Evolutionary conservation across 2,888 invertebrate species (phyloP).

Genomic region (Coenonympha glycerion): DNA sequence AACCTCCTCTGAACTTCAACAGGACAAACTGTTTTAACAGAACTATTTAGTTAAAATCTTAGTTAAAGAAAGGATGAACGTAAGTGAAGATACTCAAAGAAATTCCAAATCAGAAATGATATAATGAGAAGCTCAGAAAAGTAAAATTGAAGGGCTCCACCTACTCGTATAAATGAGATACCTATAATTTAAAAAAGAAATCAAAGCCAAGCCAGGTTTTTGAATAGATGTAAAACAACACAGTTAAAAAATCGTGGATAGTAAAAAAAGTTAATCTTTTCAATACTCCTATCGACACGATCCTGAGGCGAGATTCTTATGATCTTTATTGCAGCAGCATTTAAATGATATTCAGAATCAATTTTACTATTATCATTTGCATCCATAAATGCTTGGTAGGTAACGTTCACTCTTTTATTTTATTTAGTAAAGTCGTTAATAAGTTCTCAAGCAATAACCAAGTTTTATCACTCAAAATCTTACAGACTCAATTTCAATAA

Average conservation of each 20-base stretch:
- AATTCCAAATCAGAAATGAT: no score
- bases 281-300: constrained; percentile 38
- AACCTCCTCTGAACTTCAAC: no score
- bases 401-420: no score
- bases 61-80: no score
- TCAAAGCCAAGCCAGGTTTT: not conserved
- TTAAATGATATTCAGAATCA: not conserved
- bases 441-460: not conserved
- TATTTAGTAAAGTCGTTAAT: not conserved
- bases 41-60: no score
- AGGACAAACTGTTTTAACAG: no score
- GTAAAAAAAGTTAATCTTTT: constrained; percentile 36
- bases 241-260: not conserved
- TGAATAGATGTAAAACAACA: not conserved
- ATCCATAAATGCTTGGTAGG: not conserved
- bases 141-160: no score
- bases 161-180: no score
- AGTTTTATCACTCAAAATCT: not conserved
- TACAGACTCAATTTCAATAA: not conserved
- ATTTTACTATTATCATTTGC: not conserved
- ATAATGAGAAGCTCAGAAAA: no score
- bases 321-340: not conserved
- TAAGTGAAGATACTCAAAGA: no score
- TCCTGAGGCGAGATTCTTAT: constrained; percentile 16
- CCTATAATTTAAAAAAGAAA: no score